Evolutionary conservation across 64 coral and sea anemone species (phyloP).

Genomic region (Dendronephthya gigantea): DNA sequence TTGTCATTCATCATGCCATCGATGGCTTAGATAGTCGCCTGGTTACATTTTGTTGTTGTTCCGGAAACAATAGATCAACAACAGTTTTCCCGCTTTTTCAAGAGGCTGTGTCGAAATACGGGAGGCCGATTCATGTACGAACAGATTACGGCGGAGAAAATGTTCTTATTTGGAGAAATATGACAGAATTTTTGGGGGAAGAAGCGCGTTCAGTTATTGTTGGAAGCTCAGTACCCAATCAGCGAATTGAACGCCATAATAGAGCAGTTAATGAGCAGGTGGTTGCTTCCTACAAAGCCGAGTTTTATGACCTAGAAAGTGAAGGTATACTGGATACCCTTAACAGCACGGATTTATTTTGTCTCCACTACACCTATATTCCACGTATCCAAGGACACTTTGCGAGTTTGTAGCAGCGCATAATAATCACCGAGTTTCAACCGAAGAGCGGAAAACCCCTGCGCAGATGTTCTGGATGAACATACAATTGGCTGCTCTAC

Average conservation of each 20-base stretch:
- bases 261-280: not conserved
- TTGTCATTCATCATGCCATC: conserved; percentile 18
- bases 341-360: not conserved
- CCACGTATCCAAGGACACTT: not conserved
- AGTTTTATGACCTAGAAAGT: too few relatives aligned
- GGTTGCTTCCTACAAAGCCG: not conserved
- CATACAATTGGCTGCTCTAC: not conserved
- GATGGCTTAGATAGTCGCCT: conserved; percentile 21
- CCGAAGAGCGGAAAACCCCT: not conserved
- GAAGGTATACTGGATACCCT: too few relatives aligned
- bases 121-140: conserved; percentile 10
- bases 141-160: conserved; percentile 21
- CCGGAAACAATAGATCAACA: conserved; percentile 20
- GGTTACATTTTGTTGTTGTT: not conserved
- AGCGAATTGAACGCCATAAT: not conserved
- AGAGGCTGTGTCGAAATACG: not conserved
- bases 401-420: not conserved
- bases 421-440: not conserved
- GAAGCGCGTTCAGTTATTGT: not conserved
- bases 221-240: not conserved
- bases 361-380: not conserved
- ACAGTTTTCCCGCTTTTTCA: conserved; percentile 14
- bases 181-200: not conserved
- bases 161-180: not conserved
- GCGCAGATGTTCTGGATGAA: not conserved